phyloP scores from a whole-genome alignment of 1,140 invertebrate genomes.

The Cydia splendana region DNA sequence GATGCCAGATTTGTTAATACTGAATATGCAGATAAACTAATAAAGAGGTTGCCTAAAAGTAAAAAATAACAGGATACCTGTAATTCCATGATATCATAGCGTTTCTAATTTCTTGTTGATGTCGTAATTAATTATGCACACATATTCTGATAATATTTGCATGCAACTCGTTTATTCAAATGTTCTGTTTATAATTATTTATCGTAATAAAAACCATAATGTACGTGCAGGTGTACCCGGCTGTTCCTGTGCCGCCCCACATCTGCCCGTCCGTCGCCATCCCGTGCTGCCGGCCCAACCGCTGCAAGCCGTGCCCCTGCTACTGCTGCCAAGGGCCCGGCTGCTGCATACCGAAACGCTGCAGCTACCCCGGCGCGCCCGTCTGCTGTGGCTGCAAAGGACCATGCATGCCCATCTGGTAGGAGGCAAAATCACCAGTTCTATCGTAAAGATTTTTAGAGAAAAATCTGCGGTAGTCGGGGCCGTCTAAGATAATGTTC shows the following conservation, averaged over 20 bases:
- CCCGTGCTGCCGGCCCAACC: conserved; percentile 61
- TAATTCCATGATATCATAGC: too few species aligned
- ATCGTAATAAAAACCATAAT: neutral
- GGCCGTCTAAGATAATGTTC: neutral
- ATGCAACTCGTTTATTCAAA: neutral
- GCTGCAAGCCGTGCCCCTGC: conserved; percentile 65
- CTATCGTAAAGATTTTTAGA: neutral
- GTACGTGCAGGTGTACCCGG: neutral
- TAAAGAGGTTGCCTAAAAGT: too few species aligned
- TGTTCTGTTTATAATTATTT: conserved; percentile 12
- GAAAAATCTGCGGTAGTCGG: neutral
- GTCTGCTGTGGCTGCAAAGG: conserved; percentile 62
- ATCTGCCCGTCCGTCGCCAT: conserved; percentile 60
- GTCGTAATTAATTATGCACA: too few species aligned
- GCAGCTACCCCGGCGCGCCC: conserved; percentile 68
- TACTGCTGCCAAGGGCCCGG: conserved; percentile 67
- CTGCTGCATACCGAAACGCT: conserved; percentile 58
- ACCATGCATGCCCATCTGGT: conserved; percentile 73
- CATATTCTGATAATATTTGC: too few species aligned
- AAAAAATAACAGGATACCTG: too few species aligned
- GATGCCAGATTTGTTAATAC: too few species aligned
- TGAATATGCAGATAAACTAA: too few species aligned
- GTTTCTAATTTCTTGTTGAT: too few species aligned
- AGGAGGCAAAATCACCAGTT: conserved; percentile 14
- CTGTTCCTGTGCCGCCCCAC: conserved; percentile 36